Conservation (phyloP, 2,797 vertebrate species). For the Glyptemys insculpta region DNA sequence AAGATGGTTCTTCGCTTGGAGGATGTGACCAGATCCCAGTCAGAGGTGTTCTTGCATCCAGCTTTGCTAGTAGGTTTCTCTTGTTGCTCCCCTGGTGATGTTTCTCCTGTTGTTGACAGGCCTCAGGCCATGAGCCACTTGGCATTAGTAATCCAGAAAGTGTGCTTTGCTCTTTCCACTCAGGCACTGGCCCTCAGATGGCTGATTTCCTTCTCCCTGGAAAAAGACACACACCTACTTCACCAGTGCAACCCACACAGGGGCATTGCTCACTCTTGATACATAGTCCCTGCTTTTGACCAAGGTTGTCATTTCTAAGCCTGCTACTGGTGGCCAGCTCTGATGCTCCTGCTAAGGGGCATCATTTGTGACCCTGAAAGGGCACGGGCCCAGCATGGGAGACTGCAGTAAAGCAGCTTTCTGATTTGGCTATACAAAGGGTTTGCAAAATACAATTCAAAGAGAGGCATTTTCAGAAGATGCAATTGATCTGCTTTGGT, state of each 20-base stretch:
- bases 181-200: rapidly evolving
- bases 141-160: not conserved
- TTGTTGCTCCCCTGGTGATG: not conserved
- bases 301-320: not conserved
- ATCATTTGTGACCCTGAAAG: rapidly evolving
- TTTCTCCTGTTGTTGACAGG: not conserved
- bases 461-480: constrained; percentile 63
- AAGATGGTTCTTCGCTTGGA: not conserved
- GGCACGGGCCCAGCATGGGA: not conserved
- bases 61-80: not conserved
- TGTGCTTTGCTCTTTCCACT: not conserved
- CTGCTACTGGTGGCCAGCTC: rapidly evolving
- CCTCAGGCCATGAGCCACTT: not conserved
- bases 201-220: not conserved
- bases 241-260: not conserved
- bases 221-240: not conserved
- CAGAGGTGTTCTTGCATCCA: not conserved
- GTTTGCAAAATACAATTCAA: constrained; percentile 57
- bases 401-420: not conserved
- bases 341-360: not conserved
- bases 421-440: constrained; percentile 33
- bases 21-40: not conserved
- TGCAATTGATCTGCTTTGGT: constrained; percentile 25
- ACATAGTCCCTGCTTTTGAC: not conserved
- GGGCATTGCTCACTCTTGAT: not conserved